Conservation (phyloP, 2,113 vertebrate species). For the Morone chrysops region DNA sequence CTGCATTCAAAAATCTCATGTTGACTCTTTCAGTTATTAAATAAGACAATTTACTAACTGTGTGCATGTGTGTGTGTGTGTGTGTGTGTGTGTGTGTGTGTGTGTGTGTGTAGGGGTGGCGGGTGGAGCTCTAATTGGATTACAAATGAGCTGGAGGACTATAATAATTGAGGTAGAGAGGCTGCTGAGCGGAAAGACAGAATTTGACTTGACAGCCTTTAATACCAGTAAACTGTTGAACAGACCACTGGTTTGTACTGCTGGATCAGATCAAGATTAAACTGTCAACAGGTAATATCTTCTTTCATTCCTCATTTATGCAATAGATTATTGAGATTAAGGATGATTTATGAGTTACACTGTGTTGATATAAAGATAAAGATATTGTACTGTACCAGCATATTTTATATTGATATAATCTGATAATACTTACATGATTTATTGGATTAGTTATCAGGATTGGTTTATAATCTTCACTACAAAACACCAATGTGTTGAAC, state of each 20-base stretch:
- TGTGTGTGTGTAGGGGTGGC: background rate
- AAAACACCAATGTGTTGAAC: background rate
- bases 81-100: background rate
- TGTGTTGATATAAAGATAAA: too few relatives aligned
- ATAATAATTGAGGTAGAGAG: conserved; percentile 31
- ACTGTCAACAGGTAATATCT: conserved; percentile 38
- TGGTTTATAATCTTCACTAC: background rate
- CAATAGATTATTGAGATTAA: background rate
- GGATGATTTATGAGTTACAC: background rate
- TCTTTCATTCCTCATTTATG: background rate
- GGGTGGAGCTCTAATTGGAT: conserved; percentile 53
- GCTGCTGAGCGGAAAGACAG: conserved; percentile 7
- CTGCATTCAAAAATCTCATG: background rate
- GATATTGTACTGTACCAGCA: background rate
- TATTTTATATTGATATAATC: background rate
- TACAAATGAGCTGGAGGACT: conserved; percentile 37
- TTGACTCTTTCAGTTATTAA: background rate
- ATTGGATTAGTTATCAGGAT: background rate
- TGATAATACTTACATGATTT: background rate
- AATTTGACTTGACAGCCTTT: background rate
- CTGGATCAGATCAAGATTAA: conserved; percentile 2
- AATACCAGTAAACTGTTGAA: background rate
- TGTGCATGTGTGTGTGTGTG: conserved; percentile 1
- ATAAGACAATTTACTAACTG: background rate
- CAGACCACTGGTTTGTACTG: background rate